Conservation (phyloP, 2,888 invertebrate genomes). For the Drosophila flavopinicola region DNA sequence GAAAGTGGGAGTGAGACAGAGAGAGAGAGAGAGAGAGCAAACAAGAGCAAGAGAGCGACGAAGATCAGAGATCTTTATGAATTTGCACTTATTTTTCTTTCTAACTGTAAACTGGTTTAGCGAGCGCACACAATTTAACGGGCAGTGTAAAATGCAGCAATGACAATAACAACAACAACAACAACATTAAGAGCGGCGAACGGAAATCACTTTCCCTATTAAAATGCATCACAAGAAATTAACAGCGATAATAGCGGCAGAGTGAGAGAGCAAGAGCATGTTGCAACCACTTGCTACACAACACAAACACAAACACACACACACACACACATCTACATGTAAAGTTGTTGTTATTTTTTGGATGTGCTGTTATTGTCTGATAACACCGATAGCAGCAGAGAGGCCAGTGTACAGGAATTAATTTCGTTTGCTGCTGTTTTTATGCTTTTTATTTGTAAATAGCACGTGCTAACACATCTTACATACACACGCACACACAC, state of each 20-base stretch:
- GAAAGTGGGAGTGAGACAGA: slow-evolving; percentile 4
- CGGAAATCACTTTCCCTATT: slow-evolving; percentile 60
- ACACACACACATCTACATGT: slow-evolving; percentile 25
- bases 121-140: slow-evolving; percentile 17
- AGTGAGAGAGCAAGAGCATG: slow-evolving; percentile 6
- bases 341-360: slow-evolving; percentile 43
- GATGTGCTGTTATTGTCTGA: slow-evolving; percentile 58
- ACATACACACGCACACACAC: slow-evolving; percentile 16
- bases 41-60: not conserved
- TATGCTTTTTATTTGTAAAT: slow-evolving; percentile 20
- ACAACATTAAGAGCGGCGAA: slow-evolving; percentile 16
- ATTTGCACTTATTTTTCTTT: slow-evolving; percentile 13
- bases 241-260: slow-evolving; percentile 34
- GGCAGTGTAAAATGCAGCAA: slow-evolving; percentile 30
- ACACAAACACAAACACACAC: no score
- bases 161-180: slow-evolving; percentile 13
- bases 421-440: slow-evolving; percentile 23
- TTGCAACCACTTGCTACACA: slow-evolving; percentile 68
- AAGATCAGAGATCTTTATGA: slow-evolving; percentile 10
- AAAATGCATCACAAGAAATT: slow-evolving; percentile 45
- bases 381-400: slow-evolving; percentile 45
- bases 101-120: slow-evolving; percentile 49
- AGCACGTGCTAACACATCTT: slow-evolving; percentile 54
- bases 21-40: not conserved
- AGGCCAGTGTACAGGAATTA: slow-evolving; percentile 36